Percentiles rank a stretch among this genome's conserved stretches.
Conservation (phyloP, 2,113 vertebrate genomes). For the Galeopterus variegatus region DNA sequence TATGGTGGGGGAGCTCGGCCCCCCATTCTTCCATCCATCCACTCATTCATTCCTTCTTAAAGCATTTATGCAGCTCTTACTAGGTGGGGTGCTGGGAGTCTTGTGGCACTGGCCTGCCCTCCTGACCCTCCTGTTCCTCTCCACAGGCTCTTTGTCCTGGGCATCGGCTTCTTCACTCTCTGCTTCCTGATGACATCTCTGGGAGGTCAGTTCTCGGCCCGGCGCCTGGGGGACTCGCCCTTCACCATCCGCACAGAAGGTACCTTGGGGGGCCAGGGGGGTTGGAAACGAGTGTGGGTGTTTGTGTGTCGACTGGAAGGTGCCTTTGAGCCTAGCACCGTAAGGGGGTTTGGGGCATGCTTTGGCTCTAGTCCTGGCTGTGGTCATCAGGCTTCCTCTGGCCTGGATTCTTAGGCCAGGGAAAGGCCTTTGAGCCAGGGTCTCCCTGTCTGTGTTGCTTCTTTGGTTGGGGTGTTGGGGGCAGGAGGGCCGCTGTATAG, state of each 20-base stretch:
- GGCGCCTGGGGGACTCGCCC: constrained; percentile 95
- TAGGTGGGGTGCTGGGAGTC: rapidly evolving
- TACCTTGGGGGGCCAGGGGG: constrained; percentile 79
- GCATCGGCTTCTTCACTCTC: constrained; percentile 98
- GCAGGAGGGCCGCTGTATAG: neutral
- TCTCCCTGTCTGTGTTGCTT: neutral
- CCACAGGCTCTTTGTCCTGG: constrained; percentile 96
- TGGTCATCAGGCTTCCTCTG: neutral
- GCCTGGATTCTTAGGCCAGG: neutral
- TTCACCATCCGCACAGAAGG: constrained; percentile 97
- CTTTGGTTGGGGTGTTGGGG: neutral
- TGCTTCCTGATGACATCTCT: constrained; percentile 99
- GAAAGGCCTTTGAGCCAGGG: neutral
- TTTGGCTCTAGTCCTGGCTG: neutral
- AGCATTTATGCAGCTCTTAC: rapidly evolving
- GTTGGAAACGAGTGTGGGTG: too few species aligned
- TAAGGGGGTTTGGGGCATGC: rapidly evolving
- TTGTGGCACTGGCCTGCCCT: neutral
- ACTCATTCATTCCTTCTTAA: rapidly evolving
- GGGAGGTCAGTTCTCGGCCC: constrained; percentile 96
- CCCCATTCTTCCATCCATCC: neutral
- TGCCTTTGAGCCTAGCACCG: neutral
- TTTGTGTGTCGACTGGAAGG: neutral
- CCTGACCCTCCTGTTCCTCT: neutral
- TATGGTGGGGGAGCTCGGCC: neutral